A percentile compares a stretch with the other conserved stretches of the same genome.
phyloP scores from a whole-genome alignment of 2,797 vertebrate genomes.

The Anabacerthia variegaticeps region DNA sequence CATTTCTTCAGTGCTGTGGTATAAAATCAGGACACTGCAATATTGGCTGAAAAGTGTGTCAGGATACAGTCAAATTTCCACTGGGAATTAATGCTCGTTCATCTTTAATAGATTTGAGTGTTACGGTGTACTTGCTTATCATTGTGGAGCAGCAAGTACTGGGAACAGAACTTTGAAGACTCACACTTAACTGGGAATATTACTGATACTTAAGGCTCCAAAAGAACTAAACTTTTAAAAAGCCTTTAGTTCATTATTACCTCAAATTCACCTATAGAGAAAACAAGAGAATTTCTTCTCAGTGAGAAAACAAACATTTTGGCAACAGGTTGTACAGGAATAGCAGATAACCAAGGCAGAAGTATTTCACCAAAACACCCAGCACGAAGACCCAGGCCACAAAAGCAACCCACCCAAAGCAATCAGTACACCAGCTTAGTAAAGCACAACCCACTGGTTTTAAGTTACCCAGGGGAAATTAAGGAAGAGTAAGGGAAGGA shows the following conservation, averaged over 20 bases:
- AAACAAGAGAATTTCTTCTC: background rate
- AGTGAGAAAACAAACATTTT: background rate
- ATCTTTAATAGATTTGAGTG: background rate
- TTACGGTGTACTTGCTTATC: background rate
- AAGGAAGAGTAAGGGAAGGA: background rate
- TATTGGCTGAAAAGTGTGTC: background rate
- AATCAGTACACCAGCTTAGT: background rate
- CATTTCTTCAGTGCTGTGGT: background rate
- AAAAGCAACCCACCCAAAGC: background rate
- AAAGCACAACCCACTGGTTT: background rate
- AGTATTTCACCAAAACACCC: background rate
- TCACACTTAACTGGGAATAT: background rate
- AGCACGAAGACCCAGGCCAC: background rate
- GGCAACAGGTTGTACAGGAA: background rate
- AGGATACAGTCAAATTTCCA: background rate
- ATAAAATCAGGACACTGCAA: background rate
- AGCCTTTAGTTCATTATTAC: background rate
- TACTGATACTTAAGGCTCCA: background rate
- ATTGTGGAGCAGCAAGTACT: background rate
- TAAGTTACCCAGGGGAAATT: background rate
- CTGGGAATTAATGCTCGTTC: background rate
- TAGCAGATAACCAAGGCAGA: background rate
- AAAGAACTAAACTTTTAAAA: background rate
- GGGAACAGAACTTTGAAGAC: background rate
- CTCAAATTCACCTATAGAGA: background rate